Conservation (phyloP, 2,888 invertebrate genomes). For the Tineola bisselliella region DNA sequence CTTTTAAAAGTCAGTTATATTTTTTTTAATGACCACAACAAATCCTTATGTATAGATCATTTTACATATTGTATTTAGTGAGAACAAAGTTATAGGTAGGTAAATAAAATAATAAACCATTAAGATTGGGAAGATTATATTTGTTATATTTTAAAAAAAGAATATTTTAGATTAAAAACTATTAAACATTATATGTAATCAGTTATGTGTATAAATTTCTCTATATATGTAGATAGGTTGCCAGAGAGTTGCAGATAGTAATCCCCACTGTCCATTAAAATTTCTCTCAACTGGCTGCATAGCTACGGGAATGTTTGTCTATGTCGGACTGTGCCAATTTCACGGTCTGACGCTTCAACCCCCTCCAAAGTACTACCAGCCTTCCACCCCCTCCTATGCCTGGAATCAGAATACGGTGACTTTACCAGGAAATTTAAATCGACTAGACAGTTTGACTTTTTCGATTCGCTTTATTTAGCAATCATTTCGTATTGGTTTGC, state of each 20-base stretch:
- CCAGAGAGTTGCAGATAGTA: background rate
- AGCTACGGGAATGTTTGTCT: background rate
- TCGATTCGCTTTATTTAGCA: constrained; percentile 3
- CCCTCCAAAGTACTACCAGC: constrained; percentile 24
- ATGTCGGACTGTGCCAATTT: constrained; percentile 47
- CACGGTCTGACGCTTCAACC: constrained; percentile 58
- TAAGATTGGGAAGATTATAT: too few species aligned
- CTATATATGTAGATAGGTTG: background rate
- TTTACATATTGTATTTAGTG: background rate
- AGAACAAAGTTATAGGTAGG: too few species aligned
- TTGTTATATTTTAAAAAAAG: too few species aligned
- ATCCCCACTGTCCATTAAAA: background rate
- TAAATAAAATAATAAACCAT: too few species aligned
- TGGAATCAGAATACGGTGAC: background rate
- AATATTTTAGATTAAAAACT: too few species aligned
- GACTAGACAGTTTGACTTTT: constrained; percentile 9
- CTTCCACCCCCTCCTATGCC: background rate
- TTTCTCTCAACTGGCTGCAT: constrained; percentile 4
- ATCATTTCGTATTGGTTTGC: background rate
- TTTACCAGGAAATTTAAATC: constrained; percentile 10
- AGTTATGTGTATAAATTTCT: too few species aligned
- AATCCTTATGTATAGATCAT: constrained; percentile 31
- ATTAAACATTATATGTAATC: too few species aligned
- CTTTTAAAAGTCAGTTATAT: constrained; percentile 43
- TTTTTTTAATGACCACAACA: constrained; percentile 43